Base-by-base conservation (phyloP, 30 jellyfish, hydroid and myxozoan genomes). In the Rhopilema esculentum region DNA sequence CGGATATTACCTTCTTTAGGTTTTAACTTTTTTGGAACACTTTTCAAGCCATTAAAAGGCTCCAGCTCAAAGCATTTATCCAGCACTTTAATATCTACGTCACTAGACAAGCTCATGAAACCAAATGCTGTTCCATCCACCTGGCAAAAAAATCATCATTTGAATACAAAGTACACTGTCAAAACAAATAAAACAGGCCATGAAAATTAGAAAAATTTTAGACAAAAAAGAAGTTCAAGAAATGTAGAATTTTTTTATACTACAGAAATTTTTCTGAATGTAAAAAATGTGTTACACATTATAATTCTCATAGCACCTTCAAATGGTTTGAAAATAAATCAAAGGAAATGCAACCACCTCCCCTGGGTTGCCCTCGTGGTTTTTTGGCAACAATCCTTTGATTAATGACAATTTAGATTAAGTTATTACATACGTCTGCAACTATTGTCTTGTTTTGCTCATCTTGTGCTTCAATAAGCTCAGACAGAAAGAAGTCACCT, bases 61-160 rank as follows among this genome's bases (percentile, higher is more conserved):
- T 87, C 94, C 22, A 95, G 90, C 57, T 89, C 99, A 78, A 95
- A 95, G 65, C 97, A 90, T 65, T 86, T 80, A 40, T 77, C 84
- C 87, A 95, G 65, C 9, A 89, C 33, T 1, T 74, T 87, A 2
- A 94, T 65, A 80, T 91, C 85, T 8, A 95, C 95, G 19, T 90
- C 92, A 26, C 93, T 89, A 29, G 90, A 69, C n/a, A 91, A 21
- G 86, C 97, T 95, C 90, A 95, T 74, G 89, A 95, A 89, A 16
- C 99, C 99, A 79, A 95, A 91, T 7, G 99, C 97, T 0, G 94
- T 87, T 26, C 97, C 97, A 76, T 86, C 82, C 52, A 95, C 99
- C 99, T 95, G 63, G 16, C 65, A 75, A n/a, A 8, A 30, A 28
- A 72, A 72, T n/a, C n/a, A n/a, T n/a, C n/a, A n/a, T n/a, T n/a